Evolutionary conservation across 2,797 vertebrate species (phyloP).

Genomic region (Falco novaeseelandiae): DNA sequence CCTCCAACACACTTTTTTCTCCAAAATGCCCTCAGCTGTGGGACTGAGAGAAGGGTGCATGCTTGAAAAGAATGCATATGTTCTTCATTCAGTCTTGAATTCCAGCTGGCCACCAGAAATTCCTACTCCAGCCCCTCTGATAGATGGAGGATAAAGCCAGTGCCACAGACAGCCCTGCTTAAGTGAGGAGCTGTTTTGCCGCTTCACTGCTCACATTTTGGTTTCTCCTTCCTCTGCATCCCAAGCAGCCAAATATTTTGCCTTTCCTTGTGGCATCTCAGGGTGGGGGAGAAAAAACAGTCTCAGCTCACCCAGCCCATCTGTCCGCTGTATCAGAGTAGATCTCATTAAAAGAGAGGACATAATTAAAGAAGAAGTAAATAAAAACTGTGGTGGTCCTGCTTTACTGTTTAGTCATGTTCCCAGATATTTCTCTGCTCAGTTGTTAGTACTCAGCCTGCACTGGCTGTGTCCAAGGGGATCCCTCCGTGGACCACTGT

Average conservation of each 20-base stretch:
- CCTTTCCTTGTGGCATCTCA: background rate
- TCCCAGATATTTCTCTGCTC: background rate
- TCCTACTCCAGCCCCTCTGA: background rate
- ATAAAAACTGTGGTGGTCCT: background rate
- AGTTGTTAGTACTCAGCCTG: background rate
- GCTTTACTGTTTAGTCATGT: background rate
- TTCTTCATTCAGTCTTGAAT: background rate
- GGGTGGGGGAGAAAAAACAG: background rate
- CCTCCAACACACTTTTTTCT: background rate
- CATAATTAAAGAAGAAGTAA: background rate
- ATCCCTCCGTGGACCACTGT: background rate
- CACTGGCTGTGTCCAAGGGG: background rate
- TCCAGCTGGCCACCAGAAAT: background rate
- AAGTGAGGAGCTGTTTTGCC: background rate
- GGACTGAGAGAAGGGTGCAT: background rate
- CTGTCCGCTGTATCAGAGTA: background rate
- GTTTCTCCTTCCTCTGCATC: background rate
- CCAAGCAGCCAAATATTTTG: conserved; percentile 7
- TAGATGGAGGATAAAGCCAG: accelerated
- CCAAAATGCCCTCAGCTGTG: background rate
- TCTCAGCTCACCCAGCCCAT: background rate
- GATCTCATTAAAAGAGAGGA: background rate
- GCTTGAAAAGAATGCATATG: background rate
- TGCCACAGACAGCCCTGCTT: background rate
- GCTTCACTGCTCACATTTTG: background rate